A percentile compares a stretch with the other conserved stretches of the same genome.
These are phyloP conservation scores for Selenia dentaria DNA, from an alignment of 2,888 invertebrate genomes.

Conservation along the genomic window DNA sequence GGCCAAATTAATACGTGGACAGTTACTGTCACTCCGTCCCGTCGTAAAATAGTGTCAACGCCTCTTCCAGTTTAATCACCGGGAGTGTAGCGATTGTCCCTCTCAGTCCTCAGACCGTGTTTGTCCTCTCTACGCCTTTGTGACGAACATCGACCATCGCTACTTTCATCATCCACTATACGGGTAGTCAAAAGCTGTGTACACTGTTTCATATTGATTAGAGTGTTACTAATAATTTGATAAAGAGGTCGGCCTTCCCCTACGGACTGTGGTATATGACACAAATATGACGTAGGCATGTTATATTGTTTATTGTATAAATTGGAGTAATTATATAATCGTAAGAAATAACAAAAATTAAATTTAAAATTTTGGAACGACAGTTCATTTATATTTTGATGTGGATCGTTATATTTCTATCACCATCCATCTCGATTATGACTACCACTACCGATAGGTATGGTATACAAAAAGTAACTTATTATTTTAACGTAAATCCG, in stretches of 20 bases:
- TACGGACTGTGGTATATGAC: not conserved
- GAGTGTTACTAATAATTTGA: slow-evolving; percentile 8
- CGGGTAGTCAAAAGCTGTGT: slow-evolving; percentile 19
- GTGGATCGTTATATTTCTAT: too few species aligned
- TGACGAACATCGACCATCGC: slow-evolving; percentile 61
- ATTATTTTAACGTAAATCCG: too few species aligned
- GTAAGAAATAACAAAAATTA: too few species aligned
- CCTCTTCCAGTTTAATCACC: slow-evolving; percentile 80
- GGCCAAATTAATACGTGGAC: slow-evolving; percentile 64
- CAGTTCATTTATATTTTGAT: too few species aligned
- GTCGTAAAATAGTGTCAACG: slow-evolving; percentile 80
- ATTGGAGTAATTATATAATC: too few species aligned
- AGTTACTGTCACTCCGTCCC: slow-evolving; percentile 45
- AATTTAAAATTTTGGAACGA: too few species aligned
- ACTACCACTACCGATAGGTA: too few species aligned
- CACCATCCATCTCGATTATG: too few species aligned
- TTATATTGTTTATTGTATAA: too few species aligned
- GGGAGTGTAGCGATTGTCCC: slow-evolving; percentile 79
- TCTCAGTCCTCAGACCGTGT: slow-evolving; percentile 67
- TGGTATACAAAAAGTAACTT: too few species aligned
- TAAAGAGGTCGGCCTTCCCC: not conserved
- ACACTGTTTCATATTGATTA: slow-evolving; percentile 22
- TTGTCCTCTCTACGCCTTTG: slow-evolving; percentile 77
- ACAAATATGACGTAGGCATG: too few species aligned
- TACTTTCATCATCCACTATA: slow-evolving; percentile 66